A percentile compares a stretch with the other conserved stretches of the same genome.
phyloP scores from a whole-genome alignment of 2,888 invertebrate genomes.

The Ptychoptera contaminata region DNA sequence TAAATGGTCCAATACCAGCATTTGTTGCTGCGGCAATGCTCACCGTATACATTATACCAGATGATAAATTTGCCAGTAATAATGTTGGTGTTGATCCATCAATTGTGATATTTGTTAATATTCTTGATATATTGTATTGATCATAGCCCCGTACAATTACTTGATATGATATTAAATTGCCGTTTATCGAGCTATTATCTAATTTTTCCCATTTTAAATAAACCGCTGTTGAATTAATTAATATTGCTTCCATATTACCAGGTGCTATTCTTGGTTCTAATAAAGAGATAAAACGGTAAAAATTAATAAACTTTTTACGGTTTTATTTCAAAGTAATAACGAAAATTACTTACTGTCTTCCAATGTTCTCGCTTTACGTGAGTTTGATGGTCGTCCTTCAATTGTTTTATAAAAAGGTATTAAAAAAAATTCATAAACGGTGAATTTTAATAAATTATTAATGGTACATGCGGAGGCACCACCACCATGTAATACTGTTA shows the following conservation, averaged over 20 bases:
- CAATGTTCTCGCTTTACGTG: slow-evolving; percentile 57
- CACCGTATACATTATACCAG: slow-evolving; percentile 68
- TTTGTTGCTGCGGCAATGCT: slow-evolving; percentile 70
- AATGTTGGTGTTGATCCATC: slow-evolving; percentile 55
- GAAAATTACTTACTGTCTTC: slow-evolving; percentile 60
- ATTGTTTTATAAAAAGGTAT: slow-evolving; percentile 78
- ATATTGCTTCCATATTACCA: slow-evolving; percentile 61
- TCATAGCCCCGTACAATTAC: slow-evolving; percentile 47
- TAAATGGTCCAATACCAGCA: slow-evolving; percentile 66
- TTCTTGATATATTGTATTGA: slow-evolving; percentile 36
- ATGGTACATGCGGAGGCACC: slow-evolving; percentile 61
- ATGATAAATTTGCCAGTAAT: slow-evolving; percentile 63
- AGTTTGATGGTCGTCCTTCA: slow-evolving; percentile 78
- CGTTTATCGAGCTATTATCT: slow-evolving; percentile 56
- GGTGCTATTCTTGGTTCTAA: slow-evolving; percentile 75
- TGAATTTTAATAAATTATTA: slow-evolving; percentile 63
- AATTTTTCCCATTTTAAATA: slow-evolving; percentile 78
- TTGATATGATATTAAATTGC: slow-evolving; percentile 61
- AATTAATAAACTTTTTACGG: background rate
- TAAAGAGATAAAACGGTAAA: slow-evolving; percentile 15
- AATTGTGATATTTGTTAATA: slow-evolving; percentile 54
- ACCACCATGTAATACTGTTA: slow-evolving; percentile 57
- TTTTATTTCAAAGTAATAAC: background rate
- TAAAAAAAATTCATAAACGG: slow-evolving; percentile 81
- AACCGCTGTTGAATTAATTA: slow-evolving; percentile 65